phyloP scores from a whole-genome alignment of 2,113 vertebrate species.

The Prionailurus bengalensis region DNA sequence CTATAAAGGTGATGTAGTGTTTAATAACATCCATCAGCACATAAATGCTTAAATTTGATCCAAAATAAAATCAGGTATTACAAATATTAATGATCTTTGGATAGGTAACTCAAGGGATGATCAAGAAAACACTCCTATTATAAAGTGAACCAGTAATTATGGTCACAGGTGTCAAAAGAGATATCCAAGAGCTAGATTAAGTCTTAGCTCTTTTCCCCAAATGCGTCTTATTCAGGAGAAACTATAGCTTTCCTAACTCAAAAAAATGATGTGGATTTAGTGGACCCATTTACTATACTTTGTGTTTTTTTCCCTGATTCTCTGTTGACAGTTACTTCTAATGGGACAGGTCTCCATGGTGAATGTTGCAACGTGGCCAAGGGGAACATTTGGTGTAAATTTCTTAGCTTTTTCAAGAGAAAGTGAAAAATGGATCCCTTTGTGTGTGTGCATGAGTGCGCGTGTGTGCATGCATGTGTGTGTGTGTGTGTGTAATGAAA shows the following conservation, averaged over 20 bases:
- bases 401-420: neutral
- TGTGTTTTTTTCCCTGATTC: conserved; percentile 2
- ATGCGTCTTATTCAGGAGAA: neutral
- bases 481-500: neutral
- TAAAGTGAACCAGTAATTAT: neutral
- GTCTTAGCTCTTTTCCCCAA: neutral
- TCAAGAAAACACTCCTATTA: neutral
- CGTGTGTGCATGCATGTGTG: neutral
- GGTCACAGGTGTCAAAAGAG: conserved; percentile 8
- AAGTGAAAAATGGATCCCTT: neutral
- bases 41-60: neutral
- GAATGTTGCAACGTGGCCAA: neutral
- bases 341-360: neutral
- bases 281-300: neutral
- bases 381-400: neutral
- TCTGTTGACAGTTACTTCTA: neutral
- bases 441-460: fast-evolving
- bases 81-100: neutral
- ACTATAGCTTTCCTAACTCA: neutral
- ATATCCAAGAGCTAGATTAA: neutral
- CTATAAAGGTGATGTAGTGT: neutral
- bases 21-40: neutral
- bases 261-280: conserved; percentile 19
- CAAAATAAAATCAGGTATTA: neutral
- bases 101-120: conserved; percentile 10